A percentile compares a stretch with the other conserved stretches of the same genome.
phyloP scores from a whole-genome alignment of 2,888 invertebrate species.

The Cyclophora punctaria region DNA sequence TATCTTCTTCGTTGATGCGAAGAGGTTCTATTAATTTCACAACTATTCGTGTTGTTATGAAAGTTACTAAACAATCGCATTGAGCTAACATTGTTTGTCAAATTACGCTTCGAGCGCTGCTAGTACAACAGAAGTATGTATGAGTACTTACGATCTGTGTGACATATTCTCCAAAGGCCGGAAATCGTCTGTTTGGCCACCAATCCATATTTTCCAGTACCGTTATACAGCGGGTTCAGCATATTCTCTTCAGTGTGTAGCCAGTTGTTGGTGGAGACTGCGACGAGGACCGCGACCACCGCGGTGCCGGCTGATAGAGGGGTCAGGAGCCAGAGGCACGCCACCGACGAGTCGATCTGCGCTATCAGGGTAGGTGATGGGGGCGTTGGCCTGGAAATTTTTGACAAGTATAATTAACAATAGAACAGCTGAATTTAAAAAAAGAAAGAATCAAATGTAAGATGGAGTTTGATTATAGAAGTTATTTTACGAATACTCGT shows the following conservation, averaged over 20 bases:
- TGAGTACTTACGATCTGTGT: constrained; percentile 82
- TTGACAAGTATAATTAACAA: background rate
- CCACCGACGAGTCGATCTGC: constrained; percentile 76
- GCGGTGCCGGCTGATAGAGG: constrained; percentile 82
- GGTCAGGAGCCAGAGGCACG: constrained; percentile 77
- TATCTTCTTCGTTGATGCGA: too few relatives aligned
- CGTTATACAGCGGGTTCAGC: constrained; percentile 84
- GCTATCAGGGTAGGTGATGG: constrained; percentile 64
- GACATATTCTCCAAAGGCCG: constrained; percentile 88
- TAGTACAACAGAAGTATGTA: too few relatives aligned
- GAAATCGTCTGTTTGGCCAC: constrained; percentile 84
- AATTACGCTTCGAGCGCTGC: too few relatives aligned
- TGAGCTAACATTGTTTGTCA: too few relatives aligned
- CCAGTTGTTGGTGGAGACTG: constrained; percentile 89
- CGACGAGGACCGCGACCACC: constrained; percentile 81
- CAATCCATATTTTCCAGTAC: constrained; percentile 81
- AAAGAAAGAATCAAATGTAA: constrained; percentile 5
- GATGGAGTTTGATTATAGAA: too few relatives aligned
- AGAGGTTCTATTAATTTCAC: too few relatives aligned
- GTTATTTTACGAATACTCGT: too few relatives aligned
- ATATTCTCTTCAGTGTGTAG: constrained; percentile 90
- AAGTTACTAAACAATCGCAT: too few relatives aligned
- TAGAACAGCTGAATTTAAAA: background rate
- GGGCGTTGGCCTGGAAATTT: constrained; percentile 56
- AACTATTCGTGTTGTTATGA: too few relatives aligned